Conservation (phyloP, 2,888 invertebrate species). For the Mimachlamys varia region DNA sequence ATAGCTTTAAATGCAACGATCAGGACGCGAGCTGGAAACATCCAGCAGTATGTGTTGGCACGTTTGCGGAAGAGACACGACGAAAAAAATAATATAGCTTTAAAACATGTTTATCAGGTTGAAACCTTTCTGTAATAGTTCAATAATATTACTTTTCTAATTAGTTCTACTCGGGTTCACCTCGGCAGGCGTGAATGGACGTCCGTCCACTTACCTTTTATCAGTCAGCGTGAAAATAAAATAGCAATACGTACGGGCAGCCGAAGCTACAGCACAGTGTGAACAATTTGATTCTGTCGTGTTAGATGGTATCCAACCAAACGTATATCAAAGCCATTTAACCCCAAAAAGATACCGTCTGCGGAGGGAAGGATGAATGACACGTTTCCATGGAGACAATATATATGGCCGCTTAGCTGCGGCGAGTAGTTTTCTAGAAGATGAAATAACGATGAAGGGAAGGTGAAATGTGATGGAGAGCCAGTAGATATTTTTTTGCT, state of each 20-base stretch:
- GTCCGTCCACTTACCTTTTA: background rate
- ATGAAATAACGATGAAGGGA: background rate
- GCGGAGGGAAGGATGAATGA: slow-evolving; percentile 16
- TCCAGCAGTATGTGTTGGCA: slow-evolving; percentile 28
- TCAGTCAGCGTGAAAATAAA: background rate
- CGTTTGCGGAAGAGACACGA: slow-evolving; percentile 28
- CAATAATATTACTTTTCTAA: slow-evolving; percentile 22
- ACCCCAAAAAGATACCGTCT: background rate
- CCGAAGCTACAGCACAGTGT: background rate
- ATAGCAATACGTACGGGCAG: background rate
- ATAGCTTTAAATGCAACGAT: slow-evolving; percentile 5
- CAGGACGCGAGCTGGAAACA: slow-evolving; percentile 4
- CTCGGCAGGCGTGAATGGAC: background rate
- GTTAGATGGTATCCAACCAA: slow-evolving; percentile 27
- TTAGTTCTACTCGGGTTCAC: slow-evolving; percentile 19
- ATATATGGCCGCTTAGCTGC: background rate
- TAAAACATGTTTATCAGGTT: background rate
- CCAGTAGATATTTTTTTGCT: background rate
- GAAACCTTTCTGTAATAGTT: slow-evolving; percentile 23
- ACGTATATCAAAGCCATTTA: slow-evolving; percentile 20
- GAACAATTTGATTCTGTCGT: slow-evolving; percentile 16
- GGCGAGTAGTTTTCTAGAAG: background rate
- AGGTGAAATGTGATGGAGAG: slow-evolving; percentile 18
- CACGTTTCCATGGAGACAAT: slow-evolving; percentile 1
- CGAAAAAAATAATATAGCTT: slow-evolving; percentile 18